A percentile compares a stretch with the other conserved stretches of the same genome.
These are phyloP conservation scores for Ennomos erosarius DNA, from an alignment of 2,888 invertebrate genomes.

Conservation along the genomic window DNA sequence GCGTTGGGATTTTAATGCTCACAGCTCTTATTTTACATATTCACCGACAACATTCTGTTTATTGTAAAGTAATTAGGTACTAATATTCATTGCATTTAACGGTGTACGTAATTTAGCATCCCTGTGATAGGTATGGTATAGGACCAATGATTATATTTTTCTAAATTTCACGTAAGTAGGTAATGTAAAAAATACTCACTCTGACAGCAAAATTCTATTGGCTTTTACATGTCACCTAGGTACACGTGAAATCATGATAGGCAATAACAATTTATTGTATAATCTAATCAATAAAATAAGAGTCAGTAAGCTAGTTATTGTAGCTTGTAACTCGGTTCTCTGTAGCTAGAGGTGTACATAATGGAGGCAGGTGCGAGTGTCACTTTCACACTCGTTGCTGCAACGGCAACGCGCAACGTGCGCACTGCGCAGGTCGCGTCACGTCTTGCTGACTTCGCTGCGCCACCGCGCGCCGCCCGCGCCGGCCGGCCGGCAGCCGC, in stretches of 20 bases:
- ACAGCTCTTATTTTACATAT: slow-evolving; percentile 26
- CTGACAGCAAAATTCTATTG: not conserved
- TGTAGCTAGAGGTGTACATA: slow-evolving; percentile 43
- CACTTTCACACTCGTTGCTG: slow-evolving; percentile 74
- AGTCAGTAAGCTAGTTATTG: slow-evolving; percentile 65
- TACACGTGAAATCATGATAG: slow-evolving; percentile 10
- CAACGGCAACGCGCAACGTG: slow-evolving; percentile 34
- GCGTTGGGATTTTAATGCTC: slow-evolving; percentile 40
- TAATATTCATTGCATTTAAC: too few species aligned
- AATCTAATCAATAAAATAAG: slow-evolving; percentile 51
- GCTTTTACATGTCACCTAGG: slow-evolving; percentile 4
- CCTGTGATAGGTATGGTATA: too few species aligned
- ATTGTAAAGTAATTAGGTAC: too few species aligned
- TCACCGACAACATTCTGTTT: too few species aligned
- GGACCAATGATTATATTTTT: too few species aligned
- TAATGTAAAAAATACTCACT: too few species aligned
- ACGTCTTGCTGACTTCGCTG: slow-evolving; percentile 15
- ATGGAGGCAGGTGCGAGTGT: slow-evolving; percentile 63
- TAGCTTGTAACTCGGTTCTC: slow-evolving; percentile 1
- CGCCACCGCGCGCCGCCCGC: not conserved
- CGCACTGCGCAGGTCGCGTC: slow-evolving; percentile 18
- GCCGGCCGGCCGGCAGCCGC: slow-evolving; percentile 11
- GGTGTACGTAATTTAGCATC: too few species aligned
- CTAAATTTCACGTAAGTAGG: too few species aligned
- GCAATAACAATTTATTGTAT: slow-evolving; percentile 32